Base-by-base conservation (phyloP, 1,140 invertebrate species). In the Ctenoplectra terminalis region DNA sequence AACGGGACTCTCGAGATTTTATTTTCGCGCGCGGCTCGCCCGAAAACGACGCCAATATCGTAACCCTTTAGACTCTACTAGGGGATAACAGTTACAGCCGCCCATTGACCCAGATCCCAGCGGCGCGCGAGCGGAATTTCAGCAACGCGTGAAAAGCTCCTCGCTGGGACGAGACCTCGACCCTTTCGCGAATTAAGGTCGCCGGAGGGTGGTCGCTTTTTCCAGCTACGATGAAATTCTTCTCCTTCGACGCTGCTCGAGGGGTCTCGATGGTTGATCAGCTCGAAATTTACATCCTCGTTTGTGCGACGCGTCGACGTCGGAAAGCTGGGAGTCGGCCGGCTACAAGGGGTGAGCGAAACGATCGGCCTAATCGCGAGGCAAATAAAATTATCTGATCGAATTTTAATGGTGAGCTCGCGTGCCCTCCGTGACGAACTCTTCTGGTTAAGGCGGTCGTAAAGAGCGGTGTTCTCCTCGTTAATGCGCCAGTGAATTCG, bases 371-470 rank as follows among this genome's bases (percentile, higher is more conserved):
- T 92, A 90, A 92, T 93, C 90, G 90, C 63, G 81, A 80, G 87
- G 87, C 90, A 92, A 92, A 92, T 90, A 90, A 90, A 87, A 92
- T 91, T 93, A 93, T 93, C 90, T 89, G 92, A 93, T 93, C 86
- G 91, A 92, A 93, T 91, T 92, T 93, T 91, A 93, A 93, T 92
- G 90, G 84, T 72, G 69, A 72, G 67, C 83, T 92, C 85, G 91
- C 92, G 91, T 91, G 90, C 89, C 86, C 34, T 48, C 63, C 50
- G 58, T 60, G 64, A 86, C 83, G 64, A 69, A 60, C 43, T 50
- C 29, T 23, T 34, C 50, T 29, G 31, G 26, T 43, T 34, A 15
- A 63, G 34, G 17, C 26, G 34, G 52, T 80, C 82, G 56, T 70
- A 83, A 78, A 83, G 71, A 79, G 40, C 74, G 20, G 20, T n/a